A percentile compares a stretch with the other conserved stretches of the same genome.
Conservation (phyloP, 2,888 invertebrate genomes). For the Drosophila borealis region DNA sequence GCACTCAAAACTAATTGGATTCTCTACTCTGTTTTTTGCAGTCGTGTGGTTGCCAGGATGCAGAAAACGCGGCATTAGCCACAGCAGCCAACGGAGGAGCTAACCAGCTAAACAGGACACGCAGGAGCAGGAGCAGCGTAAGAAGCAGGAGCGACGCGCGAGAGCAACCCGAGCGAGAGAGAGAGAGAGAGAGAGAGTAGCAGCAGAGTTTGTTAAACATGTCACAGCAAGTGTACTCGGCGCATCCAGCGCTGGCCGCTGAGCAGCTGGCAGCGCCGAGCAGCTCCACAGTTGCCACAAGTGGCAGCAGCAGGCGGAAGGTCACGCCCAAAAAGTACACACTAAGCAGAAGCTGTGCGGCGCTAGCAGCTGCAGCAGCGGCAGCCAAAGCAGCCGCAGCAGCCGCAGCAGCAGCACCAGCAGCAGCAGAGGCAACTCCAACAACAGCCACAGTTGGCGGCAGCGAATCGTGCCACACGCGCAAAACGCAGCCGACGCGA, state of each 20-base stretch:
- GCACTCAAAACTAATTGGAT: constrained; percentile 66
- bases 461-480: constrained; percentile 32
- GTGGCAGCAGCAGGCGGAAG: constrained; percentile 67
- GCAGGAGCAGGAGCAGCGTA: not conserved
- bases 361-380: constrained; percentile 26
- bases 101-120: constrained; percentile 22
- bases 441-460: constrained; percentile 13
- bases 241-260: constrained; percentile 83
- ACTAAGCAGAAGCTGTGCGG: constrained; percentile 64
- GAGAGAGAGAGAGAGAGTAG: constrained; percentile 11
- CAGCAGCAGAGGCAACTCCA: constrained; percentile 25
- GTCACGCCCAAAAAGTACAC: constrained; percentile 69
- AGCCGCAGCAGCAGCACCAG: constrained; percentile 14
- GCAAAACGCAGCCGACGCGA: constrained; percentile 64
- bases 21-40: constrained; percentile 31
- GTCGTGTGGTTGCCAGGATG: constrained; percentile 67
- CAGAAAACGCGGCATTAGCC: constrained; percentile 57
- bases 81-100: constrained; percentile 41
- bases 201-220: constrained; percentile 50
- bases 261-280: constrained; percentile 76
- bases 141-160: not conserved
- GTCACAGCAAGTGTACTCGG: constrained; percentile 82
- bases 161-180: constrained; percentile 1
- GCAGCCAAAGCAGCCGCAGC: constrained; percentile 16
- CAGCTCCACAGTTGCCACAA: constrained; percentile 45